Base-by-base conservation (phyloP, 2,113 vertebrate species). In the Eulemur macaco region DNA sequence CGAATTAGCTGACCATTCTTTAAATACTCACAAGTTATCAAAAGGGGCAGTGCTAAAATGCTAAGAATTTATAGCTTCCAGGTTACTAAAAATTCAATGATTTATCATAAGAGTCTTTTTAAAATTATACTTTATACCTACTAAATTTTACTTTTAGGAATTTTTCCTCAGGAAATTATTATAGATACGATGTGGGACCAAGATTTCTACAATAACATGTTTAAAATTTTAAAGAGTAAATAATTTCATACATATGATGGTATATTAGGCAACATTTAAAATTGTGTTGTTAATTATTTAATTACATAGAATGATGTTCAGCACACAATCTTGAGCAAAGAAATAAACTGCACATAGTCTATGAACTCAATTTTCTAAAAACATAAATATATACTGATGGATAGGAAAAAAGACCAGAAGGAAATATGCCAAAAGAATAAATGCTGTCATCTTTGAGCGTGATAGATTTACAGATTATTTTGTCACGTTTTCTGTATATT, bases 91-190 rank as follows among this genome's bases (percentile, higher is more conserved):
- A 85, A 29, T 71, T 71, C 20, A 45, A 58, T 58, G 8, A 52
- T 74, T 86, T 91, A 68, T 68, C 68, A 58, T 58, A 20, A 50
- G 14, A 39, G 12, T 89, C 8, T 60, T 90, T 89, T 77, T 15
- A 15, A 80, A 92, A 88, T 76, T 50, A 92, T 20, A 82, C 71
- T 88, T 37, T 47, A 78, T 42, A 87, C 4, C 4, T 37, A 88
- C 23, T 85, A 78, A 92, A 73, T 89, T 95, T 42, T 92, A 80
- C 83, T 90, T 90, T 17, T 60, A 91, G 34, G 78, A 82, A 91
- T 82, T 91, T 91, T 50, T 80, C 52, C 52, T 80, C 63, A 95
- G 37, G n/a, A 95, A 91, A 71, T 66, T 42, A 27, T 56, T 56
- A 56, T 56, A 80, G 27, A 85, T 60, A 84, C 15, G 42, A 69